Percentiles rank a stretch among this genome's conserved stretches.
Evolutionary conservation across 1,140 invertebrate species (phyloP).

Genomic region (Bombus cullumanus): DNA sequence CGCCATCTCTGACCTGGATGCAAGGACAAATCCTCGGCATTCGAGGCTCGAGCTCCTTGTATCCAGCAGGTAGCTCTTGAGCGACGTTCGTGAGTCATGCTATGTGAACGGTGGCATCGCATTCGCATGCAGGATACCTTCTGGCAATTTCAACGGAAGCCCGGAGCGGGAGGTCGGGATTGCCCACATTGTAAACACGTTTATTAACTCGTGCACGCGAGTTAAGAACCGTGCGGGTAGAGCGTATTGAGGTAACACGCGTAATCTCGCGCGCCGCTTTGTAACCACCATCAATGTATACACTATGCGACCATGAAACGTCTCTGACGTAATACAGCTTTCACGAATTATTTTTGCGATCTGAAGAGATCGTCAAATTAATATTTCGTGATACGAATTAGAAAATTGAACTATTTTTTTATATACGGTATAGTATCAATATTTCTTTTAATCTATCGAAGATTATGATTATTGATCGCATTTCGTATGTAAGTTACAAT

Average conservation of each 20-base stretch:
- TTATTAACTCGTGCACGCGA: constrained; percentile 59
- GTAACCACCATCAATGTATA: neutral
- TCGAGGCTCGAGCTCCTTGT: constrained; percentile 28
- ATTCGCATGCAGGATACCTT: constrained; percentile 61
- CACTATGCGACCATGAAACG: neutral
- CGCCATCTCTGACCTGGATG: constrained; percentile 6
- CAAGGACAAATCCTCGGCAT: constrained; percentile 60
- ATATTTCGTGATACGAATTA: neutral
- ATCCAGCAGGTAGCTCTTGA: constrained; percentile 45
- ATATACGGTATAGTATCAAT: too few species aligned
- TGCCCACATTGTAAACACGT: constrained; percentile 72
- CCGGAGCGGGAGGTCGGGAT: constrained; percentile 45
- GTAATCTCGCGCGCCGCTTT: constrained; percentile 31
- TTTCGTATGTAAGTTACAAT: too few species aligned
- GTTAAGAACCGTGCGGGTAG: constrained; percentile 52
- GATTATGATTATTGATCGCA: too few species aligned
- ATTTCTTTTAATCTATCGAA: too few species aligned
- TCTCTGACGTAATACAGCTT: neutral
- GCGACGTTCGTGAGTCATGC: constrained; percentile 58
- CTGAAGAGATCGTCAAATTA: neutral
- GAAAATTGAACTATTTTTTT: too few species aligned
- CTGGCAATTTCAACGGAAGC: constrained; percentile 43
- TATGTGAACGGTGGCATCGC: constrained; percentile 60
- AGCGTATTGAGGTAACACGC: constrained; percentile 36
- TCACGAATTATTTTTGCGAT: neutral